Percentiles rank a stretch among this genome's conserved stretches.
Evolutionary conservation across 2,888 invertebrate genomes (phyloP).

Genomic region (Eremobia ochroleuca): DNA sequence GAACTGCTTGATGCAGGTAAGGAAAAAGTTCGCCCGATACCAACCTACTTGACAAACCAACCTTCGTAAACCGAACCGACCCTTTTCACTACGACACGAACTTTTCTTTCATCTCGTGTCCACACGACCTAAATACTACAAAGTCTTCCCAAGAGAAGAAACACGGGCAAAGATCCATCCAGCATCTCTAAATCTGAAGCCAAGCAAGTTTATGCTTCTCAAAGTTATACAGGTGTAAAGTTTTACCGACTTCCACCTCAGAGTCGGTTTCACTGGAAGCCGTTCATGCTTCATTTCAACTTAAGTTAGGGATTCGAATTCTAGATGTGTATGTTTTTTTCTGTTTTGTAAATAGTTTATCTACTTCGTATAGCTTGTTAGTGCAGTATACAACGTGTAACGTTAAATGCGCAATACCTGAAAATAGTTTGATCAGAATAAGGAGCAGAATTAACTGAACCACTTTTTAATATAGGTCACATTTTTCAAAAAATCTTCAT

Average conservation of each 20-base stretch:
- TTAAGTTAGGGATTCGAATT: conserved; percentile 34
- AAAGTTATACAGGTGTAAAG: conserved; percentile 59
- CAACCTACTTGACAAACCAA: no score
- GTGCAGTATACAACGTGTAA: no score
- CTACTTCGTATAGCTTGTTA: conserved; percentile 28
- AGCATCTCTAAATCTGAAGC: conserved; percentile 8
- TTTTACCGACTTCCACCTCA: conserved; percentile 44
- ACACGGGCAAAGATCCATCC: conserved; percentile 8
- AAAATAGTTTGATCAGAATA: no score
- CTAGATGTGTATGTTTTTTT: conserved; percentile 14
- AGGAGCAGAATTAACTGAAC: no score
- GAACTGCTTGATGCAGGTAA: no score
- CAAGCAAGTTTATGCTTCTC: conserved; percentile 26
- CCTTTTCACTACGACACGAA: neutral
- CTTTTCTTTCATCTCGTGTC: neutral
- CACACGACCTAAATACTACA: neutral
- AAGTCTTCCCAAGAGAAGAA: neutral
- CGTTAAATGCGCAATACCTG: no score
- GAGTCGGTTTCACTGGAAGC: conserved; percentile 40
- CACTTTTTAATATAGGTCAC: no score
- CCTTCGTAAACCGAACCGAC: no score
- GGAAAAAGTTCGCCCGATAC: no score
- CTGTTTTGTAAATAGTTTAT: conserved; percentile 20
- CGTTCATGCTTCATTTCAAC: conserved; percentile 48
- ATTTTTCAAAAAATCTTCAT: no score